A percentile compares a stretch with the other conserved stretches of the same genome.
phyloP scores from a whole-genome alignment of 2,797 vertebrate genomes.

The Balearica regulorum region DNA sequence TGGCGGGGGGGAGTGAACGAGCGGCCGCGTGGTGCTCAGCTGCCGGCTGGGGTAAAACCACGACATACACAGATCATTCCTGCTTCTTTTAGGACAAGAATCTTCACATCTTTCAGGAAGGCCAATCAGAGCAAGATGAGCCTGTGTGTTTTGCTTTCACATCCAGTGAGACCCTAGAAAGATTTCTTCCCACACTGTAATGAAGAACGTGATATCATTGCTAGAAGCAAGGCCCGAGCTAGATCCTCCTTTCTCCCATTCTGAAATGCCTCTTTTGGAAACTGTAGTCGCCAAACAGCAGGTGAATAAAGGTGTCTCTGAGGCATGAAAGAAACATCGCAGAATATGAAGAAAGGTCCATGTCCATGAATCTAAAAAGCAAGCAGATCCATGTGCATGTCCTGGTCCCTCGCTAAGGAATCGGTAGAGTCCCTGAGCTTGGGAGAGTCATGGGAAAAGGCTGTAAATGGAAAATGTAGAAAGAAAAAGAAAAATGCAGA shows the following conservation, averaged over 20 bases:
- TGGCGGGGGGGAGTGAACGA: too few relatives aligned
- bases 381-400: neutral
- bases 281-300: neutral
- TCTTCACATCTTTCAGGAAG: neutral
- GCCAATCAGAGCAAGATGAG: neutral
- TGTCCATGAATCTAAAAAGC: neutral
- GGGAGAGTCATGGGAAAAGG: neutral
- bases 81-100: neutral
- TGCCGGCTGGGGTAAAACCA: too few relatives aligned
- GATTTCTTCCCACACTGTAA: neutral
- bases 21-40: too few relatives aligned
- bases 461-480: neutral
- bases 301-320: neutral
- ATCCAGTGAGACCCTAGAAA: neutral
- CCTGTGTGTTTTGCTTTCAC: neutral
- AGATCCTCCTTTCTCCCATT: neutral
- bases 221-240: neutral
- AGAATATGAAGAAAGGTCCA: neutral
- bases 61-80: neutral
- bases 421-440: neutral
- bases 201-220: neutral
- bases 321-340: neutral
- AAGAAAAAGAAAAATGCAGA: neutral
- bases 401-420: neutral
- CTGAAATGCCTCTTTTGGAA: neutral